Evolutionary conservation across 30 jellyfish, hydroid and myxozoan genomes (phyloP).

Genomic region (Cassiopea xamachana): DNA sequence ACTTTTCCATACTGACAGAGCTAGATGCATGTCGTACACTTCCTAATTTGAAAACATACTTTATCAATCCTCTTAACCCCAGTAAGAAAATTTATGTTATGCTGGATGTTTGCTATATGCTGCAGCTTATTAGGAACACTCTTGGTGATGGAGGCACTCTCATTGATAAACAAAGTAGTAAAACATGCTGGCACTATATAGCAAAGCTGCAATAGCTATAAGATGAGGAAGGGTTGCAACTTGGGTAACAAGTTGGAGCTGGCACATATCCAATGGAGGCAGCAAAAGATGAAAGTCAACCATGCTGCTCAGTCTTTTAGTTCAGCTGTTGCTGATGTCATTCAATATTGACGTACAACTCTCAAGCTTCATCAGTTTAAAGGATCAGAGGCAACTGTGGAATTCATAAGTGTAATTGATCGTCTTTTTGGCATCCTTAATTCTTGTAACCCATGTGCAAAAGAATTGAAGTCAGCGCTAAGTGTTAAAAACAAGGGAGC

Average conservation of each 20-base stretch:
- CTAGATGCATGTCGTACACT: constrained; percentile 45
- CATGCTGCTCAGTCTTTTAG: too few relatives aligned
- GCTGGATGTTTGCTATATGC: constrained; percentile 88
- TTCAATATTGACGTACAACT: constrained; percentile 26
- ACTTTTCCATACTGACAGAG: constrained; percentile 59
- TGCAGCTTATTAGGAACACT: constrained; percentile 71
- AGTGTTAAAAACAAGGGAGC: constrained; percentile 29
- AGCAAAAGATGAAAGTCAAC: too few relatives aligned
- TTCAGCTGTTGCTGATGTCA: too few relatives aligned
- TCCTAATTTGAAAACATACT: constrained; percentile 33
- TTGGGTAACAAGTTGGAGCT: too few relatives aligned
- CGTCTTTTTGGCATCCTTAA: constrained; percentile 73
- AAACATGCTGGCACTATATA: constrained; percentile 46
- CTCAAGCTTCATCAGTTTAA: constrained; percentile 66
- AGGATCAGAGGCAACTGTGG: constrained; percentile 73
- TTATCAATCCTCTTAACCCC: constrained; percentile 56
- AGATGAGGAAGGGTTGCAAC: not conserved
- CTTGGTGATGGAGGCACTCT: constrained; percentile 75
- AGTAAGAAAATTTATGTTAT: constrained; percentile 30
- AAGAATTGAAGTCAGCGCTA: constrained; percentile 75
- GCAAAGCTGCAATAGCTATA: constrained; percentile 57
- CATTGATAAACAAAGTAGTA: constrained; percentile 44
- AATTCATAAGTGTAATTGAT: constrained; percentile 61
- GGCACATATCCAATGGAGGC: too few relatives aligned
- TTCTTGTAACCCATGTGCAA: constrained; percentile 83